A percentile compares a stretch with the other conserved stretches of the same genome.
phyloP scores from a whole-genome alignment of 2,797 vertebrate genomes.

The Cyprinodon diabolis region DNA sequence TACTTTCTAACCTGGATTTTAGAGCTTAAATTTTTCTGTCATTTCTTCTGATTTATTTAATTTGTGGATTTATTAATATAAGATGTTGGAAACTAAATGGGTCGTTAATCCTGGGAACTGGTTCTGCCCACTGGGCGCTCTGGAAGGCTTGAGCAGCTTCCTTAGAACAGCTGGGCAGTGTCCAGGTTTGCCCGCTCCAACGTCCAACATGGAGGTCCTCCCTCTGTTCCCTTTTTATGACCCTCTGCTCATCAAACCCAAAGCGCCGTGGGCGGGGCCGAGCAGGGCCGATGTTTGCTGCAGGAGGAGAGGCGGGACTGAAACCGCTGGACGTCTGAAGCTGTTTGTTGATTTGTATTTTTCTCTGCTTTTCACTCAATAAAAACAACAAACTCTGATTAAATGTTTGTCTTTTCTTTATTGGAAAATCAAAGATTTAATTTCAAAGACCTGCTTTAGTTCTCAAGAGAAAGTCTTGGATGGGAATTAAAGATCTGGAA shows the following conservation, averaged over 20 bases:
- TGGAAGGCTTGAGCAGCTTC: slow-evolving; percentile 86
- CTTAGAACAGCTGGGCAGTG: slow-evolving; percentile 50
- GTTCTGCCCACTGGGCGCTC: slow-evolving; percentile 42
- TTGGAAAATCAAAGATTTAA: neutral
- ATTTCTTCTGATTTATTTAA: slow-evolving; percentile 18
- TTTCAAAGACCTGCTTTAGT: neutral
- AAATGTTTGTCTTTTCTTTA: slow-evolving; percentile 3
- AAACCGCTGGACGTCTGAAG: slow-evolving; percentile 42
- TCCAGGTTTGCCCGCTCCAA: slow-evolving; percentile 31
- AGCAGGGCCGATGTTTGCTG: slow-evolving; percentile 74
- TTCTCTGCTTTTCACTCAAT: slow-evolving; percentile 76
- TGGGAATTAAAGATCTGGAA: neutral
- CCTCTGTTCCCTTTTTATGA: slow-evolving; percentile 74
- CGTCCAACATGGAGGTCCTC: slow-evolving; percentile 46
- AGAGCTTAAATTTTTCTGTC: slow-evolving; percentile 1
- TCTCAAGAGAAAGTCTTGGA: neutral
- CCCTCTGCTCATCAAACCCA: slow-evolving; percentile 74
- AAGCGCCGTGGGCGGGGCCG: slow-evolving; percentile 43
- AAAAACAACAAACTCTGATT: slow-evolving; percentile 61
- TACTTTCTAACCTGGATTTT: neutral
- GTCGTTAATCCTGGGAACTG: slow-evolving; percentile 35
- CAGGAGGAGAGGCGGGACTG: slow-evolving; percentile 58
- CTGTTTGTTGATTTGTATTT: slow-evolving; percentile 58
- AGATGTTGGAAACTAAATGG: slow-evolving; percentile 18
- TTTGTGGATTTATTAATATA: slow-evolving; percentile 17